Evolutionary conservation across 2,797 vertebrate genomes (phyloP), one percentile per base, ranked within the genome.

Genomic region (Molossus alvarezi): DNA sequence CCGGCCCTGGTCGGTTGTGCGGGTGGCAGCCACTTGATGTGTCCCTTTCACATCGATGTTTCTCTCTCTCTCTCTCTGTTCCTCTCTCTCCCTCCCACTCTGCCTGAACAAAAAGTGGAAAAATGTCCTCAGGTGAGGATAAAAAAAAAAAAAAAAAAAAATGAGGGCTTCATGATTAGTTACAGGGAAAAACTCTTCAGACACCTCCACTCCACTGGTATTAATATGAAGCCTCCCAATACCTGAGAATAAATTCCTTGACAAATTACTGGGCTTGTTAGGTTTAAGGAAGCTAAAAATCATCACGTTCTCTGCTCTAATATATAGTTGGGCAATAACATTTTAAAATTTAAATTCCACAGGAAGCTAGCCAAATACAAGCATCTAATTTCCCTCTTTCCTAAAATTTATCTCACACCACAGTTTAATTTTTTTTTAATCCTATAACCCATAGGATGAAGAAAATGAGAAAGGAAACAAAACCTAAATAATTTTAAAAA

Each of bases 331-430:
- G 18, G 14, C 14, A 27, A 72, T 64, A 90, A 90, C 71, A 77
- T 71, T 72, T 90, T 18, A 27, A 72, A 62, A 60, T 65, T 83
- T 77, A 83, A 90, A 84, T 69, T 84, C 45, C 14, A 90, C 64
- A 90, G 29, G 45, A 77, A 85, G 20, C 18, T 79, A 71, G 62
- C 55, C 72, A 77, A 94, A 85, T 53, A 90, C 25, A 83, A 75
- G 33, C 27, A 83, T 76, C 37, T 65, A 76, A 88, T 73, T 83
- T 58, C 11, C 55, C 15, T 62, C n/a, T 14, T 18, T 71, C 41
- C 55, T 62, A 84, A 94, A 84, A 48, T 14, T 62, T 89, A 85
- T 53, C 60, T 65, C 23, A 87, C 79, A 80, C 27, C 51, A 75
- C 12, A 41, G 29, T 79, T 73, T 48, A 72, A 71, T 4, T 37